Evolutionary conservation across 2,797 vertebrate genomes (phyloP), one percentile per base, ranked within the genome.

Genomic region (Gobio occitaniae): DNA sequence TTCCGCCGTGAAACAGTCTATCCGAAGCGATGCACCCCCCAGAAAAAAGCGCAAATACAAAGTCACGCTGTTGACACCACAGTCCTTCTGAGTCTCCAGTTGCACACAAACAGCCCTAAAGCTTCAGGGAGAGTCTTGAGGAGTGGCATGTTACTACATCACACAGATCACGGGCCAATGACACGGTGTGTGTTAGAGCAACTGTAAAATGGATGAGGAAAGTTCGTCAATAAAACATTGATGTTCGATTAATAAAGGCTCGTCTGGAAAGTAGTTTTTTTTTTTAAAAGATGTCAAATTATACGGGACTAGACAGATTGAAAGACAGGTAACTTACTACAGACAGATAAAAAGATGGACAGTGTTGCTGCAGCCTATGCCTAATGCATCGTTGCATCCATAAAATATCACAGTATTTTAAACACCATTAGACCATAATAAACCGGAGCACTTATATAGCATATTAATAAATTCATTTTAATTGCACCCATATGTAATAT

Each of bases 71-170:
- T 66, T 66, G 44, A 66, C 44, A 75, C 5, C 47, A 32, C 8
- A 38, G 32, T 80, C 29, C 78, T 10, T n/a, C 29, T 17, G n/a
- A 38, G 70, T 52, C 56, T 66, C 70, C 29, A 38, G 41, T 12
- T 50, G 25, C 71, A 54, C 56, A 38, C 44, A 66, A 74, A 69
- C 65, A 80, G 65, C 78, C 8, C 16, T 47, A 48, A 44, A 72
- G 17, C 66, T 21, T 21, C 48, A 2, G 78, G 29, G 66, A 68
- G 68, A 59, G 54, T 21, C 32, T 79, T 13, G 68, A 71, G 70
- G 81, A n/a, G 70, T 50, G 70, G 68, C 80, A 15, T 25, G 29
- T 6, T 54, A 52, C 48, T 48, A 19, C 15, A 56, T 3, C 50
- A 13, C 74, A 52, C 56, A 29, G n/a, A 21, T 47, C 29, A 61